Percentiles rank a stretch among this genome's conserved stretches.
These are phyloP conservation scores for Cyanoderma ruficeps DNA, from an alignment of 2,113 vertebrate species.

Conservation along the genomic window DNA sequence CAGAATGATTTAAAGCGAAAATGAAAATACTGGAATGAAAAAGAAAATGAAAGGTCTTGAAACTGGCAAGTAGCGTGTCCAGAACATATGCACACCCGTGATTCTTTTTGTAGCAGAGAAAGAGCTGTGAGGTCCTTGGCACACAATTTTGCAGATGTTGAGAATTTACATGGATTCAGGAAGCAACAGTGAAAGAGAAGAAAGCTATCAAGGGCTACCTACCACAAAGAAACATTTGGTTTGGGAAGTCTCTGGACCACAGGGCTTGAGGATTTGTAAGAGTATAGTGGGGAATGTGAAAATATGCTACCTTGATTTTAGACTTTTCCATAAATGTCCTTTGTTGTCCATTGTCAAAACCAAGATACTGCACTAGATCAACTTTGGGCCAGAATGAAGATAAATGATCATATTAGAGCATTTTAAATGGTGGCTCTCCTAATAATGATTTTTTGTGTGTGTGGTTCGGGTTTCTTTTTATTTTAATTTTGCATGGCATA, in stretches of 20 bases:
- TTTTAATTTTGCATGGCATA: background rate
- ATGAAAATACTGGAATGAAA: background rate
- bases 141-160: background rate
- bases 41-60: background rate
- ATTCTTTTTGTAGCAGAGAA: background rate
- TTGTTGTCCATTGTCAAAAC: background rate
- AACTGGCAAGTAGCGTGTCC: background rate
- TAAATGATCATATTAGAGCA: background rate
- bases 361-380: background rate
- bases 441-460: background rate
- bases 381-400: background rate
- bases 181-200: background rate
- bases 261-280: background rate
- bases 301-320: background rate
- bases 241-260: background rate
- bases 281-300: background rate
- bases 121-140: background rate
- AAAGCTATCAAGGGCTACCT: background rate
- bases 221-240: background rate
- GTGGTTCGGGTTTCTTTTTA: background rate
- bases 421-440: background rate
- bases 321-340: background rate
- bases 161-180: background rate
- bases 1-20: background rate
- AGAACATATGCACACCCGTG: accelerated